phyloP scores from a whole-genome alignment of 2,888 invertebrate species.

The Chirona hameri region DNA sequence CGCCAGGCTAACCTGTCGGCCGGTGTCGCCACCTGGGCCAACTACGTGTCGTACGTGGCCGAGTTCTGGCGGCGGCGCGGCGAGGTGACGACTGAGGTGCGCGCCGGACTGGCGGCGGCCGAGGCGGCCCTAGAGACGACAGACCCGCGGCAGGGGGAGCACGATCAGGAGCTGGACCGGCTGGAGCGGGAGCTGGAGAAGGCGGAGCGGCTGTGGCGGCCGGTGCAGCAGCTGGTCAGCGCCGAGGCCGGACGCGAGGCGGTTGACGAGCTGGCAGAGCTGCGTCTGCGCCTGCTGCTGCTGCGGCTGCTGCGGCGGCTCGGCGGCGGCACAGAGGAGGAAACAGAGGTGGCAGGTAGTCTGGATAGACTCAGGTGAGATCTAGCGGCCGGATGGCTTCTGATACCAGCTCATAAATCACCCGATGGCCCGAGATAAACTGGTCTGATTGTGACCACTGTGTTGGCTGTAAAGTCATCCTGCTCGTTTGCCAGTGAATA shows the following conservation, averaged over 20 bases:
- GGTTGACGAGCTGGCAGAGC: slow-evolving; percentile 39
- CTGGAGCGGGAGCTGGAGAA: background rate
- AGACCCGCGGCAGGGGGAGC: slow-evolving; percentile 46
- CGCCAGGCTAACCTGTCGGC: slow-evolving; percentile 38
- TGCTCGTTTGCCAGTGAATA: no score
- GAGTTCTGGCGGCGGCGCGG: slow-evolving; percentile 73
- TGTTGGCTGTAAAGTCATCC: no score
- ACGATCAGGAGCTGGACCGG: slow-evolving; percentile 57
- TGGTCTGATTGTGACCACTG: no score
- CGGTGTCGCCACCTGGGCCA: slow-evolving; percentile 39
- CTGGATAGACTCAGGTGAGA: slow-evolving; percentile 50
- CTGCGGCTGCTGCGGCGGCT: slow-evolving; percentile 52
- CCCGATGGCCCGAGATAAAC: no score
- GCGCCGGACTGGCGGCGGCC: slow-evolving; percentile 58
- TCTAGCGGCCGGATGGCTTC: slow-evolving; percentile 47
- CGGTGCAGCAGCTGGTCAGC: background rate
- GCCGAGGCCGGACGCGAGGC: slow-evolving; percentile 43
- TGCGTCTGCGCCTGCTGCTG: slow-evolving; percentile 40
- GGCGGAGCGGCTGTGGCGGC: background rate
- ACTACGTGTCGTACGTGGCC: slow-evolving; percentile 65
- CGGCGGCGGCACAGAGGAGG: slow-evolving; percentile 56
- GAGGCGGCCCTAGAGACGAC: slow-evolving; percentile 56
- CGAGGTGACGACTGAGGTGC: slow-evolving; percentile 59
- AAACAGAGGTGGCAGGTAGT: slow-evolving; percentile 55
- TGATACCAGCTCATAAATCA: no score